Evolutionary conservation across 2,797 vertebrate genomes (phyloP).

Genomic region (Pseudochirops cupreus): DNA sequence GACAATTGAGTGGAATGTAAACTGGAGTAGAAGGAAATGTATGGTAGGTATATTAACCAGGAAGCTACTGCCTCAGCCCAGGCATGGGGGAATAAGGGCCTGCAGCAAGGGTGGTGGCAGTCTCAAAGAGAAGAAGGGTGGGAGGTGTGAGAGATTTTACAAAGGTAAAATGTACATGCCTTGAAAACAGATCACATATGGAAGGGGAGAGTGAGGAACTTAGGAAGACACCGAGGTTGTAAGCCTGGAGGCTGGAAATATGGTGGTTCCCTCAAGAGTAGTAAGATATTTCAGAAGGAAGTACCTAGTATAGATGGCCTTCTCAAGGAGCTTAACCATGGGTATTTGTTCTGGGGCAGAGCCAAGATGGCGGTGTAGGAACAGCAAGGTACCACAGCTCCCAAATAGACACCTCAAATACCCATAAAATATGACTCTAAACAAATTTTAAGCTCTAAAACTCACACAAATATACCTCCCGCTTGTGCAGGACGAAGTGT

Average conservation of each 20-base stretch:
- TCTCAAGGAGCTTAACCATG: not conserved
- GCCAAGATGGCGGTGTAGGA: no score
- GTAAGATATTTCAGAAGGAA: no score
- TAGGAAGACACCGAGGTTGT: not conserved
- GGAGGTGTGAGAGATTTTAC: not conserved
- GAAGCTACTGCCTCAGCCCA: not conserved
- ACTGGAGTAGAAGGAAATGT: not conserved
- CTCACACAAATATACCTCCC: no score
- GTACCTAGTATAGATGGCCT: no score
- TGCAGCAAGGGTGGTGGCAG: not conserved
- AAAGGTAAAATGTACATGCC: not conserved
- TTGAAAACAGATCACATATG: not conserved
- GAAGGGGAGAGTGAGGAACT: not conserved
- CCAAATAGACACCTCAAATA: no score
- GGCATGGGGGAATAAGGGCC: not conserved
- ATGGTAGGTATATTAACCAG: not conserved
- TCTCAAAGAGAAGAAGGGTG: not conserved
- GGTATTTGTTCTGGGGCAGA: no score
- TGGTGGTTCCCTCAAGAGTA: not conserved
- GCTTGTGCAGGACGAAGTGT: no score
- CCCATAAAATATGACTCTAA: no score
- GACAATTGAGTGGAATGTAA: not conserved
- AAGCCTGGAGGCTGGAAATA: not conserved
- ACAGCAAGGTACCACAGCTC: no score
- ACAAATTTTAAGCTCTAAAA: no score